Evolutionary conservation across 2,797 vertebrate species (phyloP).

Genomic region (Pogonophryne albipinna): DNA sequence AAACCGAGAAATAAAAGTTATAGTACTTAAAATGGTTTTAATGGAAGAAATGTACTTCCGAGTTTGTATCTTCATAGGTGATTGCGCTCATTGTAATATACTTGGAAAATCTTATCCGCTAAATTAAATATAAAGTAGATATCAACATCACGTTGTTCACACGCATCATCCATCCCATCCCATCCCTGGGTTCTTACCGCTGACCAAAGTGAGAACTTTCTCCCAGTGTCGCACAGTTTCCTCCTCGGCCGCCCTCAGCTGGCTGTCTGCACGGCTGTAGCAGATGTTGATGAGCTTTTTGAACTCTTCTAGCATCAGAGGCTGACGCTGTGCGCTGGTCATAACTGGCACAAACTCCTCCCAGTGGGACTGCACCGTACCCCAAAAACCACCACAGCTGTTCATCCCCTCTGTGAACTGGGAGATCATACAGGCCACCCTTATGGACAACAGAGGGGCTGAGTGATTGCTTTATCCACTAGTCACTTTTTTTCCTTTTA

Average conservation of each 20-base stretch:
- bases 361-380: constrained; percentile 67
- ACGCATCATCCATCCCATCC: not conserved
- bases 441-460: constrained; percentile 38
- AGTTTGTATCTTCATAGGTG: too few species aligned
- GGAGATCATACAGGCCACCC: constrained; percentile 77
- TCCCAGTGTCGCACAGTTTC: constrained; percentile 70
- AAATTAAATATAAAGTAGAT: too few species aligned
- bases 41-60: too few species aligned
- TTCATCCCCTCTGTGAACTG: constrained; percentile 80
- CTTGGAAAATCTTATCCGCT: too few species aligned
- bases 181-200: constrained; percentile 50
- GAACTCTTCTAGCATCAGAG: constrained; percentile 61
- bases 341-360: constrained; percentile 74
- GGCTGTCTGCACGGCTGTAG: constrained; percentile 60
- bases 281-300: constrained; percentile 67
- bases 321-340: constrained; percentile 44
- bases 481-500: too few species aligned
- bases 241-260: constrained; percentile 66
- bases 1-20: too few species aligned
- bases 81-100: too few species aligned
- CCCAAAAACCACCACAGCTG: constrained; percentile 80
- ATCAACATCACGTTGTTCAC: not conserved
- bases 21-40: too few species aligned
- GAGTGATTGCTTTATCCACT: not conserved
- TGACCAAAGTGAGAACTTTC: constrained; percentile 61